Conservation (phyloP, 2,113 vertebrate species). For the Catagonus wagneri region DNA sequence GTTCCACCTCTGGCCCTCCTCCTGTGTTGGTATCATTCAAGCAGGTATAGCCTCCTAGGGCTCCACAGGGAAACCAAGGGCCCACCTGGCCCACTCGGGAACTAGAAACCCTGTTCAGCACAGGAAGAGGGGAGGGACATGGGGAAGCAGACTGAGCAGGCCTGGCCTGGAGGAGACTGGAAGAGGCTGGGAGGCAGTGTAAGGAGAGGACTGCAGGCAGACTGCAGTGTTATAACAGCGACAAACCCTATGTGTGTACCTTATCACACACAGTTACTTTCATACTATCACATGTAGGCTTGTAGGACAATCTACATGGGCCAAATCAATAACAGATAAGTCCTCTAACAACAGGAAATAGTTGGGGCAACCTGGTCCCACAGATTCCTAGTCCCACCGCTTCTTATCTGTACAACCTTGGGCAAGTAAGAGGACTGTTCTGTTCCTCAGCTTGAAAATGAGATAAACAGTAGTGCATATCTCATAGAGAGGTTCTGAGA, state of each 20-base stretch:
- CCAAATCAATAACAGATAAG: not conserved
- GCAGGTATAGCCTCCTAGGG: not conserved
- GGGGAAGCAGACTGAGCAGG: not conserved
- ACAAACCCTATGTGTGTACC: not conserved
- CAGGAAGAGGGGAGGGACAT: not conserved
- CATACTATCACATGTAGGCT: not conserved
- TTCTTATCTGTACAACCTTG: not conserved
- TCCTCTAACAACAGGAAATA: not conserved
- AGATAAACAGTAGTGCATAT: not conserved
- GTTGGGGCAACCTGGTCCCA: not conserved
- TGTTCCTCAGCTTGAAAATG: not conserved
- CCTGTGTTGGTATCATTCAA: not conserved
- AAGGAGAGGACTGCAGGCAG: not conserved
- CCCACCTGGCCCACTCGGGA: not conserved
- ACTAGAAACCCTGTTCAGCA: not conserved
- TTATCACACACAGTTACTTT: not conserved
- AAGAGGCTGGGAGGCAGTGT: not conserved
- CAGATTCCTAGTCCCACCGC: not conserved
- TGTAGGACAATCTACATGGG: not conserved
- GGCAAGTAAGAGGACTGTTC: not conserved
- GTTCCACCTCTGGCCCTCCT: too few species aligned
- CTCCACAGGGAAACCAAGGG: not conserved
- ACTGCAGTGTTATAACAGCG: not conserved
- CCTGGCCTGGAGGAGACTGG: not conserved
- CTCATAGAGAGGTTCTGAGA: conserved; percentile 2